A percentile compares a stretch with the other conserved stretches of the same genome.
Conservation (phyloP, 2,797 vertebrate genomes). For the Anabacerthia variegaticeps region DNA sequence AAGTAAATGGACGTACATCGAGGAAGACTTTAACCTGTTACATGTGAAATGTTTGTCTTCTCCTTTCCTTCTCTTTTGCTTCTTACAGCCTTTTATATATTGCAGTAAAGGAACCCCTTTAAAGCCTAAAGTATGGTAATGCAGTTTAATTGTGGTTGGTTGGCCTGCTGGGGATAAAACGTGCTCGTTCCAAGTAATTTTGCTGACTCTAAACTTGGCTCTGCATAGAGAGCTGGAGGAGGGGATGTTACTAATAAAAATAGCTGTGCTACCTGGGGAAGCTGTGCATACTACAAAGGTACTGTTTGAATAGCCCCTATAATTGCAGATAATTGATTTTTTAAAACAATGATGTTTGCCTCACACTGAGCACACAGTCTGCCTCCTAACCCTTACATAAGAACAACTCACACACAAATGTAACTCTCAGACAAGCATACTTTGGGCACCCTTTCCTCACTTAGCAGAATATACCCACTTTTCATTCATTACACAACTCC, state of each 20-base stretch:
- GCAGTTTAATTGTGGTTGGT: slow-evolving; percentile 21
- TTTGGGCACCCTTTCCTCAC: not conserved
- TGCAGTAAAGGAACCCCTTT: slow-evolving; percentile 10
- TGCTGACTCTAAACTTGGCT: slow-evolving; percentile 50
- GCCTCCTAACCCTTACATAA: not conserved
- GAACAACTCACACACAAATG: not conserved
- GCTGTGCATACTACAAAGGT: not conserved
- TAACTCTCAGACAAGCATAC: not conserved
- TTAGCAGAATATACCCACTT: not conserved
- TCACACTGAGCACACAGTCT: not conserved
- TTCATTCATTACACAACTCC: not conserved
- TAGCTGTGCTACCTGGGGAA: not conserved
- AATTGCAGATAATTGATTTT: slow-evolving; percentile 25
- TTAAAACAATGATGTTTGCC: not conserved
- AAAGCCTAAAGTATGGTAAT: slow-evolving; percentile 32
- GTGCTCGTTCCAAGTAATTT: slow-evolving; percentile 4
- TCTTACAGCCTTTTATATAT: not conserved
- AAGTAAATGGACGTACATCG: not conserved
- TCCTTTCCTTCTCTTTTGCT: not conserved
- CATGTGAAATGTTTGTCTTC: not conserved
- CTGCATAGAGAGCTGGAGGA: not conserved
- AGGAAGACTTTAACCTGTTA: slow-evolving; percentile 10
- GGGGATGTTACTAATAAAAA: slow-evolving; percentile 1
- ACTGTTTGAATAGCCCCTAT: not conserved
- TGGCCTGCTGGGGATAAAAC: slow-evolving; percentile 6